These are phyloP conservation scores for Ictidomys tridecemlineatus DNA, from an alignment of 2,113 vertebrate species.

Conservation along the genomic window DNA sequence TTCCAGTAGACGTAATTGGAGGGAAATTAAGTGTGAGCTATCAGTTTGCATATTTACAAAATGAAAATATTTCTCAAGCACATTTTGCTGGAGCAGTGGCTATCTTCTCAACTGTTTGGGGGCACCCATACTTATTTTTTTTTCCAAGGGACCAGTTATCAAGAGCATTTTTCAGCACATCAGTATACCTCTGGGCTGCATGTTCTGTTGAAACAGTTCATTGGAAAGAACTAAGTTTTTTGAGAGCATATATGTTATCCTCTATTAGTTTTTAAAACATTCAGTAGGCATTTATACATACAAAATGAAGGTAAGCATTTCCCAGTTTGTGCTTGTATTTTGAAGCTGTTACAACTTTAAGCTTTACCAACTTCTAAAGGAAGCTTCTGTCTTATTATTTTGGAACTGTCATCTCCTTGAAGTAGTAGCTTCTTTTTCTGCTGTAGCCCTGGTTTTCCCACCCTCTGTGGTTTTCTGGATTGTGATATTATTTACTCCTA, in stretches of 20 bases:
- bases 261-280: not conserved
- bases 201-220: not conserved
- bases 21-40: not conserved
- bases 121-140: not conserved
- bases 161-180: not conserved
- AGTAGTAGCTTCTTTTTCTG: not conserved
- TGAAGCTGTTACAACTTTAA: not conserved
- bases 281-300: not conserved
- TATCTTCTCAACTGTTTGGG: not conserved
- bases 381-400: not conserved
- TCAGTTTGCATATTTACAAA: not conserved
- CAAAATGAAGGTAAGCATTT: not conserved
- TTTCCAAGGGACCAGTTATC: not conserved
- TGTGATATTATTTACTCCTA: constrained; percentile 65
- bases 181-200: not conserved
- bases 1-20: not conserved
- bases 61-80: constrained; percentile 19
- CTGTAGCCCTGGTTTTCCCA: not conserved
- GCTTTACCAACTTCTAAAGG: not conserved
- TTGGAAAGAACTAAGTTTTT: not conserved
- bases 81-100: not conserved
- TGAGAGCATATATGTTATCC: not conserved
- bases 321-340: not conserved
- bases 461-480: constrained; percentile 7
- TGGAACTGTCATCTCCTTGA: not conserved